phyloP scores from a whole-genome alignment of 1,140 invertebrate species.

The Mercenaria mercenaria region DNA sequence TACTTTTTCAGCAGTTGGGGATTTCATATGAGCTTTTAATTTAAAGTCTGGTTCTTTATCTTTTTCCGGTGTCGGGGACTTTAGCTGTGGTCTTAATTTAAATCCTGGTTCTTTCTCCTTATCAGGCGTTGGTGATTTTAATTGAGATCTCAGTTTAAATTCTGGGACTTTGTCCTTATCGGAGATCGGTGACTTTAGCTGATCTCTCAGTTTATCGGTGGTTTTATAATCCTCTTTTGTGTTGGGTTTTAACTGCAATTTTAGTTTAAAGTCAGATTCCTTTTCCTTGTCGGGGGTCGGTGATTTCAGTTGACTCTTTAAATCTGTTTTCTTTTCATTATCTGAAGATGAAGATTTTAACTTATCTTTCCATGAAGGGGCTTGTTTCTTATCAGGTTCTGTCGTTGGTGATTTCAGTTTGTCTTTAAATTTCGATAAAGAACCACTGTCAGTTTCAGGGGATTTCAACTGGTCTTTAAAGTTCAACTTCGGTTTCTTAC shows the following conservation, averaged over 20 bases:
- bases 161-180: constrained; percentile 16
- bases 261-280: background rate
- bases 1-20: background rate
- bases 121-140: constrained; percentile 30
- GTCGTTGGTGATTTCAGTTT: constrained; percentile 12
- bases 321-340: constrained; percentile 18
- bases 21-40: background rate
- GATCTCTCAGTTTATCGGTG: background rate
- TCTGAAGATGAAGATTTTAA: constrained; percentile 17
- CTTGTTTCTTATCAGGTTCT: constrained; percentile 14
- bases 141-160: constrained; percentile 25
- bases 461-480: constrained; percentile 33
- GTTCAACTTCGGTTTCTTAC: background rate
- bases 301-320: constrained; percentile 9
- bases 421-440: constrained; percentile 15
- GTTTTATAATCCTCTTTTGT: background rate
- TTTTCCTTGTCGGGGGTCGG: background rate
- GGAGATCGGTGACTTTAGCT: background rate
- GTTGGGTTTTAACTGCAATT: background rate
- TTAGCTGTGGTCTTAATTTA: background rate
- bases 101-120: background rate
- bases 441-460: background rate
- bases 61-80: background rate
- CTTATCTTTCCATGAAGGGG: constrained; percentile 34
- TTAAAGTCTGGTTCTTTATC: background rate